Evolutionary conservation across 2,797 vertebrate genomes (phyloP), one percentile per base, ranked within the genome.

Genomic region (Enteromius treurensis): DNA sequence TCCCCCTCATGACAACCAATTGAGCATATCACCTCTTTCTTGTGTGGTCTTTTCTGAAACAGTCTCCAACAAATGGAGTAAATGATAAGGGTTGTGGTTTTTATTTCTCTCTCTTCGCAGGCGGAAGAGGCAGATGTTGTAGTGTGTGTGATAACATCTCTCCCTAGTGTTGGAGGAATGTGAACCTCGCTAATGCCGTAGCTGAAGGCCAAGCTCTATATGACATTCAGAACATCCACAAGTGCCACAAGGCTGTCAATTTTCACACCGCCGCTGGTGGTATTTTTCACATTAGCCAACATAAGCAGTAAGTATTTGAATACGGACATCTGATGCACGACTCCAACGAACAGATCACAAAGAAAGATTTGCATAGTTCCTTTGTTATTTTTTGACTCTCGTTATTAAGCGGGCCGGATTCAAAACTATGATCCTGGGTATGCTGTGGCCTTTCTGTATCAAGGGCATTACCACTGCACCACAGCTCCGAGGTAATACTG

Each of bases 241-340:
- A 88, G 85, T 87, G 89, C 81, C 85, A 84, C 90, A 91, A 90
- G 90, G 77, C 86, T 90, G 87, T 82, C 88, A 76, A 89, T 90
- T 91, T 87, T 89, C 90, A 90, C 90, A 89, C 84, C 86, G 80
- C 76, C 79, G 68, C 84, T 85, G 47, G 64, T 78, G 53, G 82
- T 87, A 88, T 91, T 90, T 91, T 89, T 89, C 86, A 89, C 91
- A 87, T 90, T 86, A 89, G 88, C 87, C 83, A 77, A 80, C 78
- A 80, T 86, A 88, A 85, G 80, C 77, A n/a, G 80, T 65, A 23
- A 51, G 81, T 68, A 82, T 82, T 67, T 83, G 34, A 82, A 84
- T 85, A 79, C 70, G 79, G 77, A 87, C 29, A 77, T 70, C 62
- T 58, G 40, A 73, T 49, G 17, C 69, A 65, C 67, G 32, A 4